phyloP scores from a whole-genome alignment of 2,113 vertebrate genomes.

The Corvus hawaiiensis region DNA sequence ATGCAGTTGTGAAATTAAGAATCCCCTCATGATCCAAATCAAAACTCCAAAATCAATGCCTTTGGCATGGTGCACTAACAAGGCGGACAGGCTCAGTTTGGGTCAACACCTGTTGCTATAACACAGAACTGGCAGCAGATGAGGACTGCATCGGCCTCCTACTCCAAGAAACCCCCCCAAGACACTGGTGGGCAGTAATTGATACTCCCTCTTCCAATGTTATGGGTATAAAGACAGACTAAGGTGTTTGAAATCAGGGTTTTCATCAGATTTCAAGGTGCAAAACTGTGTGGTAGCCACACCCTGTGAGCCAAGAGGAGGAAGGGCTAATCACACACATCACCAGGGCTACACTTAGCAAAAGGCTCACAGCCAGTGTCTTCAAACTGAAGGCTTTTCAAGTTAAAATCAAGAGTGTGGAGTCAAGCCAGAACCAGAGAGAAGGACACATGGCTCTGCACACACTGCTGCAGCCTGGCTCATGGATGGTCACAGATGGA shows the following conservation, averaged over 20 bases:
- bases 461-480: background rate
- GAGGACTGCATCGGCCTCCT: background rate
- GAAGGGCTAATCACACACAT: background rate
- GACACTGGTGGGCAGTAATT: background rate
- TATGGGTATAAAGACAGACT: background rate
- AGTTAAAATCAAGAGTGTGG: background rate
- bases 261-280: background rate
- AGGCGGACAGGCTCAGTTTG: slow-evolving; percentile 29
- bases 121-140: background rate
- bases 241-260: background rate
- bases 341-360: fast-evolving
- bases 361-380: background rate
- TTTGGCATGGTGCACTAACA: slow-evolving; percentile 31
- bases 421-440: background rate
- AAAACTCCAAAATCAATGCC: slow-evolving; percentile 50
- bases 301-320: fast-evolving
- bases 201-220: background rate
- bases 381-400: background rate
- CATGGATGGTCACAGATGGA: background rate
- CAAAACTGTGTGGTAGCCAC: background rate
- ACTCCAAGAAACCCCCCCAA: background rate
- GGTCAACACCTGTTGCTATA: slow-evolving; percentile 31
- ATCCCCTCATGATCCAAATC: background rate
- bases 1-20: slow-evolving; percentile 53
- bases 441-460: background rate